phyloP scores from a whole-genome alignment of 2,797 vertebrate species.

The Moxostoma hubbsi region DNA sequence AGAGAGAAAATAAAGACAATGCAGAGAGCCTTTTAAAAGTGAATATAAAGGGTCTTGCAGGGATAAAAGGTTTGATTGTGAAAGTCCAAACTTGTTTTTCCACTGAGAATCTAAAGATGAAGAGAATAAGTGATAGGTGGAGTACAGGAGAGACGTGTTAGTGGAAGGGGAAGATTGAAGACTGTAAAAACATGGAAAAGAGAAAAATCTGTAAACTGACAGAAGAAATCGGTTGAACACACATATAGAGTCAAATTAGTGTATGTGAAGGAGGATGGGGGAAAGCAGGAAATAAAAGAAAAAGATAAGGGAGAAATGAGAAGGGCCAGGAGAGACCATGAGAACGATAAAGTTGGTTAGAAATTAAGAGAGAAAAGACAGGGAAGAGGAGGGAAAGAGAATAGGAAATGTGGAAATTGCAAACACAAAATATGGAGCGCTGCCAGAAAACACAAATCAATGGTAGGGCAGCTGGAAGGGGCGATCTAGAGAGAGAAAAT shows the following conservation, averaged over 20 bases:
- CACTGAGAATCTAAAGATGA: constrained; percentile 21
- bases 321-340: no score
- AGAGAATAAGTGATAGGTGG: constrained; percentile 31
- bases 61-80: no score
- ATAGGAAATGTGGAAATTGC: background rate
- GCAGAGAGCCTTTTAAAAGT: constrained; percentile 4
- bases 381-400: background rate
- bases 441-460: constrained; percentile 25
- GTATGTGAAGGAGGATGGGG: background rate
- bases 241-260: constrained; percentile 19
- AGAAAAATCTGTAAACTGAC: background rate
- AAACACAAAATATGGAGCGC: background rate
- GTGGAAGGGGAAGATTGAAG: constrained; percentile 40
- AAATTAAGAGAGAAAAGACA: background rate
- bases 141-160: constrained; percentile 31
- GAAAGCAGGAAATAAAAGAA: background rate
- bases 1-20: constrained; percentile 15
- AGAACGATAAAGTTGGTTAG: background rate
- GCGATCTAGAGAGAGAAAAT: background rate
- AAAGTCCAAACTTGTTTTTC: constrained; percentile 1
- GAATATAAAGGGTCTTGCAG: background rate
- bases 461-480: background rate
- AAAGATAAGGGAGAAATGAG: background rate
- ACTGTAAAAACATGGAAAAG: constrained; percentile 19
- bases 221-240: constrained; percentile 16